Evolutionary conservation across 2,113 vertebrate species (phyloP).

Genomic region (Odobenus rosmarus): DNA sequence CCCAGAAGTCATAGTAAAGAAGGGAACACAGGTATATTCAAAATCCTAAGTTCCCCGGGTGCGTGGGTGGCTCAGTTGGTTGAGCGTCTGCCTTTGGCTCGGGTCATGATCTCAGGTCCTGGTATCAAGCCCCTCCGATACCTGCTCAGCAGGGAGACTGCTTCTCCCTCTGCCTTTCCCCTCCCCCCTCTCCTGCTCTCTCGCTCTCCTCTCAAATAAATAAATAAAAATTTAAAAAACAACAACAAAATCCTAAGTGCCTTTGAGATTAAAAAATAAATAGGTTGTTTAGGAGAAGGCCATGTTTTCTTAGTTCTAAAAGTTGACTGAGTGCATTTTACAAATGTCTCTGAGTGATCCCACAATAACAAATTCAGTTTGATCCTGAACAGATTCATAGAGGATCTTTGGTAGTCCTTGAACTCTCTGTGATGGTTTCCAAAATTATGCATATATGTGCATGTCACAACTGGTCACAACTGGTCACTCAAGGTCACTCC

Average conservation of each 20-base stretch:
- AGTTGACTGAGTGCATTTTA: conserved; percentile 16
- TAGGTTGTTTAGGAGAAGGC: neutral
- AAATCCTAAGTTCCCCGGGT: neutral
- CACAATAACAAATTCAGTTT: neutral
- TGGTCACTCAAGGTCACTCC: too few species aligned
- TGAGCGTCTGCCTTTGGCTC: too few species aligned
- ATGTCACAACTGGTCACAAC: too few species aligned
- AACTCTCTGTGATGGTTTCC: conserved; percentile 3
- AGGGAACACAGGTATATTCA: neutral
- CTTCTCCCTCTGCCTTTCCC: too few species aligned
- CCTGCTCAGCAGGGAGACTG: too few species aligned
- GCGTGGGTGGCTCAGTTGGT: too few species aligned
- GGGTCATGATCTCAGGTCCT: too few species aligned
- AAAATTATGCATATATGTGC: conserved; percentile 24
- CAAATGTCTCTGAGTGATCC: neutral
- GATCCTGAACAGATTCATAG: neutral
- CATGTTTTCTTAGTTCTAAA: conserved; percentile 20
- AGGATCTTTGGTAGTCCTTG: neutral
- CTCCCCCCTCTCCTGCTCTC: too few species aligned
- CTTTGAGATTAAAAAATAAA: neutral
- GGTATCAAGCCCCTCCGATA: too few species aligned
- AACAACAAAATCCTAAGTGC: neutral
- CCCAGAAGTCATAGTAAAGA: neutral
- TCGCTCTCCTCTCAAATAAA: too few species aligned
- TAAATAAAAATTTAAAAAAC: too few species aligned